Evolutionary conservation across 2,113 vertebrate species (phyloP), one percentile per base, ranked within the genome.

Genomic region (Boulengeromyrus knoepffleri): DNA sequence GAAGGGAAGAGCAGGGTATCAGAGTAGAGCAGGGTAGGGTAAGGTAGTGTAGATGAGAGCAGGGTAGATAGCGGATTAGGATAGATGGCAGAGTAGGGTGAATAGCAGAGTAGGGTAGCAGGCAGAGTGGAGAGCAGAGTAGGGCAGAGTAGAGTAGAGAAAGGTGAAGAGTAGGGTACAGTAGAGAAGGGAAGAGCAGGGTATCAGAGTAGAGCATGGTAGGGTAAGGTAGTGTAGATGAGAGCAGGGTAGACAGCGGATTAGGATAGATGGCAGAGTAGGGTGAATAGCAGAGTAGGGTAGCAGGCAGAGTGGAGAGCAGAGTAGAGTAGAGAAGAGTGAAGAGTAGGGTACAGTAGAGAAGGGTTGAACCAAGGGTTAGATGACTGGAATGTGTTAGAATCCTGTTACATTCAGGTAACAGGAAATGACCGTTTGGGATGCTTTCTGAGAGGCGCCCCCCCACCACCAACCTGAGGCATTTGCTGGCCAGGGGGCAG

Each of bases 401-500:
- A 31, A 5, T 70, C n/a, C 62, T 31, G 62, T 31, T 31, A 70
- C 31, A 70, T 70, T 31, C n/a, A 31, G 62, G n/a, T 70, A 3
- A 31, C n/a, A 12, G 62, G 62, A 70, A 70, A 70, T 13, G 62
- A 70, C n/a, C 1, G 0, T 4, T 70, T 70, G 9, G 62, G n/a
- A 31, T 77, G 74, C 74, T 2, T 77, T 42, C 13, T 39, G 36
- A 42, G 74, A 19, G 36, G 31, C 0, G 31, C 15, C 15, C 74
- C 36, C 27, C 4, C 9, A 3, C 0, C 27, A 6, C 85, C 92
- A 93, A 99, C 99, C 99, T 97, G 89, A 99, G 96, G 96, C 98
- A 99, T 92, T 98, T 98, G 95, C 96, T 96, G 92, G 96, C 95
- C 90, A 97, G 95, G n/a, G 98, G 95, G 90, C 98, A 99, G 12